A percentile compares a stretch with the other conserved stretches of the same genome.
Evolutionary conservation across 2,113 vertebrate genomes (phyloP).

Genomic region (Bujurquina vittata): DNA sequence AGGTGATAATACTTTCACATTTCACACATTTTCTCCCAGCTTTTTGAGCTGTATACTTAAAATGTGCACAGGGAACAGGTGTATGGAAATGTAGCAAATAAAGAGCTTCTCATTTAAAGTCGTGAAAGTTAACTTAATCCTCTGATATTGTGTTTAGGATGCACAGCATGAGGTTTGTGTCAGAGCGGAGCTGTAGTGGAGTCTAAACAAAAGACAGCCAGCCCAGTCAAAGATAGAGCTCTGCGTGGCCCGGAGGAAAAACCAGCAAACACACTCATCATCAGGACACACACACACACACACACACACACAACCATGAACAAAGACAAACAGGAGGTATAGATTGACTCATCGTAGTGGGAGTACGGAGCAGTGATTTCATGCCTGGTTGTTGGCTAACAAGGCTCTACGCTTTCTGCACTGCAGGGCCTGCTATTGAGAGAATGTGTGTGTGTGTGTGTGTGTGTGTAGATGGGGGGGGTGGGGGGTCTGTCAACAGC

Average conservation of each 20-base stretch:
- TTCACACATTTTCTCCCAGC: not conserved
- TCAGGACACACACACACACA: constrained; percentile 18
- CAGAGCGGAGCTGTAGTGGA: constrained; percentile 50
- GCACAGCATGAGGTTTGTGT: constrained; percentile 66
- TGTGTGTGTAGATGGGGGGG: constrained; percentile 32
- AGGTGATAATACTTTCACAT: not conserved
- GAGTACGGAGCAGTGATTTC: constrained; percentile 72
- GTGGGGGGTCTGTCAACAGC: constrained; percentile 23
- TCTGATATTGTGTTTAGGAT: constrained; percentile 68
- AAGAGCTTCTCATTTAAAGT: constrained; percentile 56
- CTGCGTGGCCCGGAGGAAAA: constrained; percentile 64
- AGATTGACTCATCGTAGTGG: constrained; percentile 75
- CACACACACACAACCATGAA: constrained; percentile 43
- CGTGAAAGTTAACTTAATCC: constrained; percentile 59
- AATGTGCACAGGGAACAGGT: constrained; percentile 26
- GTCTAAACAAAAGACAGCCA: constrained; percentile 66
- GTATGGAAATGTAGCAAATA: constrained; percentile 24
- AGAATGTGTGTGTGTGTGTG: constrained; percentile 19
- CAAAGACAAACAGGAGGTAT: constrained; percentile 66
- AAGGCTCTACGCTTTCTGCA: constrained; percentile 67
- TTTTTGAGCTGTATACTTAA: not conserved
- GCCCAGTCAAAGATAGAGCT: constrained; percentile 64
- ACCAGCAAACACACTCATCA: constrained; percentile 54
- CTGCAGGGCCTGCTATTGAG: constrained; percentile 66
- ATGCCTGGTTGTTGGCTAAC: constrained; percentile 76